These are phyloP conservation scores for Pandemis cinnamomeana DNA, from an alignment of 2,888 invertebrate genomes.

Conservation along the genomic window DNA sequence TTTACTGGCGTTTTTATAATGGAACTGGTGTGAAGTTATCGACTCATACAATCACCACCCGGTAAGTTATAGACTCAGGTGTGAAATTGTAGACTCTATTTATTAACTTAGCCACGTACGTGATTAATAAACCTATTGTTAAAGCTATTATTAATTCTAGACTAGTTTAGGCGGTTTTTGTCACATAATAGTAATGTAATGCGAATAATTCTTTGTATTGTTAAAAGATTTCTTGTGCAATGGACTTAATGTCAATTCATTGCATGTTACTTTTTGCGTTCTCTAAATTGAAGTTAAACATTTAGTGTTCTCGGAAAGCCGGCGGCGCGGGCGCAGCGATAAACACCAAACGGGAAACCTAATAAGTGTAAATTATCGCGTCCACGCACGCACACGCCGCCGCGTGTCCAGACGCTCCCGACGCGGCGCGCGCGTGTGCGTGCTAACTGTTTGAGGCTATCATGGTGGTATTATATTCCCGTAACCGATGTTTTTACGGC, in stretches of 20 bases:
- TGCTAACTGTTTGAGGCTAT: conserved; percentile 32
- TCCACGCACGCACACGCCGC: conserved; percentile 13
- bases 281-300: conserved; percentile 29
- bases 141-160: background rate
- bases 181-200: background rate
- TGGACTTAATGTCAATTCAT: background rate
- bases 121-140: background rate
- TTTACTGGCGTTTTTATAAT: conserved; percentile 23
- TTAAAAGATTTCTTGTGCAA: background rate
- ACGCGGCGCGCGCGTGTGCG: conserved; percentile 15
- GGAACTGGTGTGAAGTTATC: conserved; percentile 24
- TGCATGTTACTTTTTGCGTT: conserved; percentile 20
- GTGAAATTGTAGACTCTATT: background rate
- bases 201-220: background rate
- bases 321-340: conserved; percentile 30
- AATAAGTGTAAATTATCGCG: conserved; percentile 41
- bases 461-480: conserved; percentile 17
- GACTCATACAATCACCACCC: conserved; percentile 1
- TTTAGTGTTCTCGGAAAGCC: conserved; percentile 34
- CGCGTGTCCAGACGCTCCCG: background rate
- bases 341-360: conserved; percentile 41
- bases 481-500: background rate
- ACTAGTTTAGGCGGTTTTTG: background rate
- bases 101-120: background rate
- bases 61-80: background rate